These are phyloP conservation scores for Tillus elongatus DNA, from an alignment of 2,888 invertebrate genomes.

Conservation along the genomic window DNA sequence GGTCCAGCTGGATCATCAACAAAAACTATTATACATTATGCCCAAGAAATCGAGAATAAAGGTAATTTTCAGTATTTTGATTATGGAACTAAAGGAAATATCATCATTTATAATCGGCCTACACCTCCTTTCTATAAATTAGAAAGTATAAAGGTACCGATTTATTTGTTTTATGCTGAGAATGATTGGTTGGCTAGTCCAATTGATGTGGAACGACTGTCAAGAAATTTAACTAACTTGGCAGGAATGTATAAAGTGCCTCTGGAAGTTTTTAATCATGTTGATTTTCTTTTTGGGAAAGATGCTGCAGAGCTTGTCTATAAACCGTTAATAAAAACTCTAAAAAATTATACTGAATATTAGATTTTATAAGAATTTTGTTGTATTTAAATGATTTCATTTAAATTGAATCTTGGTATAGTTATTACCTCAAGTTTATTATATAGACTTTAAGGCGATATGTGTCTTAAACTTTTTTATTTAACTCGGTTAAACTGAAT, in stretches of 20 bases:
- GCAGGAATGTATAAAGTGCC: constrained; percentile 53
- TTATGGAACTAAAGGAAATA: constrained; percentile 54
- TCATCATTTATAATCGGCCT: constrained; percentile 47
- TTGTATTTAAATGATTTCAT: too few species aligned
- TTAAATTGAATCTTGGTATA: too few species aligned
- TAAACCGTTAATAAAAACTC: constrained; percentile 22
- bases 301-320: constrained; percentile 52
- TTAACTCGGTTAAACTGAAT: too few species aligned
- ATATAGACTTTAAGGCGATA: too few species aligned
- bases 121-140: constrained; percentile 57
- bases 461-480: too few species aligned
- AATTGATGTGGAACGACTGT: constrained; percentile 50
- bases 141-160: constrained; percentile 52
- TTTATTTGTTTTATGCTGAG: constrained; percentile 56
- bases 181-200: constrained; percentile 67
- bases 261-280: constrained; percentile 55
- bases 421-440: too few species aligned
- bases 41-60: constrained; percentile 31
- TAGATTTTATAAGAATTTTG: constrained; percentile 5
- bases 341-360: constrained; percentile 13
- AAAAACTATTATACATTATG: constrained; percentile 61
- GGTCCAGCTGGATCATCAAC: constrained; percentile 68
- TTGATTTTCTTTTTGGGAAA: constrained; percentile 56
- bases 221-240: constrained; percentile 46
- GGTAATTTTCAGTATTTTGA: constrained; percentile 59